Evolutionary conservation across 2,113 vertebrate genomes (phyloP).

Genomic region (Neofelis nebulosa): DNA sequence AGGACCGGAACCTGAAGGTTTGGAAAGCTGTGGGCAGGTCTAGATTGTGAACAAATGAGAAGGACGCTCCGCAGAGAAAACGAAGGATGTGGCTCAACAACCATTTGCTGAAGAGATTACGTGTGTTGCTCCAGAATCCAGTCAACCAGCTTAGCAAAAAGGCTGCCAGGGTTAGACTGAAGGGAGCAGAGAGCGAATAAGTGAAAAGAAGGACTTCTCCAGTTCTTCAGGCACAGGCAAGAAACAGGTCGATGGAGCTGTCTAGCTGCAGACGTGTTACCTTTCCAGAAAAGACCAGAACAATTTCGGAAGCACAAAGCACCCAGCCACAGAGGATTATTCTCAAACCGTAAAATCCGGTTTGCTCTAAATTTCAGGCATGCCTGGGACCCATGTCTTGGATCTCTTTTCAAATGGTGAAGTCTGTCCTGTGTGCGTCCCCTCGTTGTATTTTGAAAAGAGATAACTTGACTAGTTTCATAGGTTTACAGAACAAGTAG

Average conservation of each 20-base stretch:
- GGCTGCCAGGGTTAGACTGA: not conserved
- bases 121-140: not conserved
- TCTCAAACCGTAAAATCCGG: not conserved
- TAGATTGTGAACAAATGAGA: not conserved
- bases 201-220: not conserved
- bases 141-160: not conserved
- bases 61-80: not conserved
- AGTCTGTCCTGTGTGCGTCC: not conserved
- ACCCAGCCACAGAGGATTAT: not conserved
- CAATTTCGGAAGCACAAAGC: not conserved
- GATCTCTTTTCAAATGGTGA: not conserved
- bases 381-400: not conserved
- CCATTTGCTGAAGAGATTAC: not conserved
- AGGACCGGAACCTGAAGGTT: not conserved
- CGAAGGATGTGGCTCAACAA: not conserved
- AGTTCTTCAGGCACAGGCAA: not conserved
- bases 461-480: not conserved
- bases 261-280: not conserved
- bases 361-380: not conserved
- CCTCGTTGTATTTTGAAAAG: not conserved
- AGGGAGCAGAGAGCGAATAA: not conserved
- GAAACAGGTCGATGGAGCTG: not conserved
- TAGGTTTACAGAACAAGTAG: not conserved
- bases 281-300: not conserved
- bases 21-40: not conserved